A percentile compares a stretch with the other conserved stretches of the same genome.
These are phyloP conservation scores for Andrena marginata DNA, from an alignment of 2,888 invertebrate genomes.

Conservation along the genomic window DNA sequence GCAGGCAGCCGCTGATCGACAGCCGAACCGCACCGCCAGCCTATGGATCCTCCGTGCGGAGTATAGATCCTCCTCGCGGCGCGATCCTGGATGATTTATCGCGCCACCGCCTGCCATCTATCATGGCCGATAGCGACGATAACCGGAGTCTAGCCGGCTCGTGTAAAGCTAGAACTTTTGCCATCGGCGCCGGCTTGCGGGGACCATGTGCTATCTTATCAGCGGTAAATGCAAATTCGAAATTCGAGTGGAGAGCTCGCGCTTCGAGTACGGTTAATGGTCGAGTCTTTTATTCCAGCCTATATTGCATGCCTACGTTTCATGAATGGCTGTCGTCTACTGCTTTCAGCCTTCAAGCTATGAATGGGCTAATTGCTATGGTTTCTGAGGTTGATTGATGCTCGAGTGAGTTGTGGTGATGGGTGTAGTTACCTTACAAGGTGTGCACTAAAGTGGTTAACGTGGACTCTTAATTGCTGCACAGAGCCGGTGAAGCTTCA, in stretches of 20 bases:
- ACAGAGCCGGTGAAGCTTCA: background rate
- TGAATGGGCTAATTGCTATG: background rate
- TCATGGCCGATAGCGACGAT: constrained; percentile 72
- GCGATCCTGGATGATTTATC: constrained; percentile 76
- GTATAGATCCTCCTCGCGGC: constrained; percentile 60
- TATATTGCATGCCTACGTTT: background rate
- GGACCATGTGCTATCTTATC: background rate
- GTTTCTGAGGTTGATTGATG: constrained; percentile 4
- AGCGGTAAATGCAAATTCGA: background rate
- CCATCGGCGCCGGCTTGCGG: constrained; percentile 48
- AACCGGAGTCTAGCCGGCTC: constrained; percentile 58
- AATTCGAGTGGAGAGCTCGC: background rate
- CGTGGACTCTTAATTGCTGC: background rate
- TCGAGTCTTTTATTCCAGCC: background rate
- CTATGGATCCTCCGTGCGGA: constrained; percentile 46
- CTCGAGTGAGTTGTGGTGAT: background rate
- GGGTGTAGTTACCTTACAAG: background rate
- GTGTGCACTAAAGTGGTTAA: background rate
- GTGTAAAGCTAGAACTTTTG: constrained; percentile 45
- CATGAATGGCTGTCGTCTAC: background rate
- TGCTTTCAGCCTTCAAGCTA: background rate
- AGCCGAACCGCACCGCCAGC: constrained; percentile 52
- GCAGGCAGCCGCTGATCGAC: constrained; percentile 65
- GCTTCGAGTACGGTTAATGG: too few species aligned
- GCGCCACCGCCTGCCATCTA: constrained; percentile 74